A percentile compares a stretch with the other conserved stretches of the same genome.
phyloP scores from a whole-genome alignment of 37 sponge, comb jelly and placozoan species.

The Dysidea cf. avara region DNA sequence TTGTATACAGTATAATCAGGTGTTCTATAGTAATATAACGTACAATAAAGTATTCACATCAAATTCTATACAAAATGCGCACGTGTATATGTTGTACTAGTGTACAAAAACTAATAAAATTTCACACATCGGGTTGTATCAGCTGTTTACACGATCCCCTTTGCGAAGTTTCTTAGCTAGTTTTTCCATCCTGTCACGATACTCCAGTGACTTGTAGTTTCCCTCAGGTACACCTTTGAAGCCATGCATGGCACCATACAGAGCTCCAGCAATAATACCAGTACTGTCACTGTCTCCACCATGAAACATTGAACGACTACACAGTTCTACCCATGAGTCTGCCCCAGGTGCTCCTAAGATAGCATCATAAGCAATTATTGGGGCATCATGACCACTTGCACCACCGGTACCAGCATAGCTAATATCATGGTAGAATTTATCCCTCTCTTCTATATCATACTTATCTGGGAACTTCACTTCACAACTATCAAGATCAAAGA shows the following conservation, averaged over 20 bases:
- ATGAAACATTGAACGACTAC: slow-evolving; percentile 81
- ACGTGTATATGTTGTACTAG: no score
- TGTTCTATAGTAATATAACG: no score
- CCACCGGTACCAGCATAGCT: slow-evolving; percentile 79
- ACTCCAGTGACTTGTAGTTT: slow-evolving; percentile 51
- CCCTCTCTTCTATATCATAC: slow-evolving; percentile 52
- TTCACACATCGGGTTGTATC: no score
- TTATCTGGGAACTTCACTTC: slow-evolving; percentile 37
- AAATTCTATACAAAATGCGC: no score
- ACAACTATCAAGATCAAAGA: slow-evolving; percentile 10
- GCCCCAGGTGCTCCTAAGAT: slow-evolving; percentile 61
- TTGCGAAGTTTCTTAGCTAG: slow-evolving; percentile 11
- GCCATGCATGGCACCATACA: slow-evolving; percentile 56
- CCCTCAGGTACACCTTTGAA: slow-evolving; percentile 44
- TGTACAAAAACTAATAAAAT: no score
- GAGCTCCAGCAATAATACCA: slow-evolving; percentile 49
- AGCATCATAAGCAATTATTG: slow-evolving; percentile 92
- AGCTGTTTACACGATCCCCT: no score
- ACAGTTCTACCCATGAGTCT: slow-evolving; percentile 66
- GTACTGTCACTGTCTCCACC: slow-evolving; percentile 87
- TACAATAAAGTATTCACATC: no score
- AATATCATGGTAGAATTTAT: slow-evolving; percentile 62
- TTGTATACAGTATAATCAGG: no score
- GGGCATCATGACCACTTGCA: slow-evolving; percentile 91
- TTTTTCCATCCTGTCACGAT: slow-evolving; percentile 29